Evolutionary conservation across 2,888 invertebrate genomes (phyloP), one percentile per base, ranked within the genome.

Genomic region (Prenolepis imparis): DNA sequence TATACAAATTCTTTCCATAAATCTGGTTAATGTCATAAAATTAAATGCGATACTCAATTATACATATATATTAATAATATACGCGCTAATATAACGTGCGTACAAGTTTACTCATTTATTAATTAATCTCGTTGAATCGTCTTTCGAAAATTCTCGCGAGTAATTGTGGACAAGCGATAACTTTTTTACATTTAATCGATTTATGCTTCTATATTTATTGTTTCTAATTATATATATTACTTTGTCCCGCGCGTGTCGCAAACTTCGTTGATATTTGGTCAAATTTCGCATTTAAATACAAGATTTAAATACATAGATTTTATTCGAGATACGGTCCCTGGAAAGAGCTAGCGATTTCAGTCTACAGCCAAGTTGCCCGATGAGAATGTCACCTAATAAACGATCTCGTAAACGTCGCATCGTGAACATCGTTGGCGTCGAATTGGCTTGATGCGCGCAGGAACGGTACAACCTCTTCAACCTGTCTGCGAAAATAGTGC

Each of bases 331-430:
- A 64, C 11, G 52, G 55, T 57, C 61, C 24, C 78, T 32, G 48
- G 72, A 68, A 72, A 59, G 55, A 52, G 32, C 21, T 39, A 64
- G 64, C 64, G n/a, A 72, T 83, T 70, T 74, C 80, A 57, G 75
- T 52, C 74, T 41, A 61, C 68, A 80, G 74, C 80, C 70, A 86
- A 86, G 81, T 78, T 77, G 44, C 83, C 73, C 83, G 86, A 90
- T 86, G 86, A 85, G 84, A 86, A 86, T 77, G 73, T 90, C 84
- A 83, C 86, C 90, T 90, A 90, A 91, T 91, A 91, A 92, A 91
- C 90, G 91, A 88, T 90, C 90, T 89, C 91, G 90, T 92, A 92
- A 92, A 92, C 88, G 91, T 91, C 92, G 89, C 86, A 87, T 88
- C 90, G 88, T 90, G 89, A 92, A 90, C 87, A 90, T 92, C 86